These are phyloP conservation scores for Trogon surrucura DNA, from an alignment of 2,113 vertebrate genomes.

Conservation along the genomic window DNA sequence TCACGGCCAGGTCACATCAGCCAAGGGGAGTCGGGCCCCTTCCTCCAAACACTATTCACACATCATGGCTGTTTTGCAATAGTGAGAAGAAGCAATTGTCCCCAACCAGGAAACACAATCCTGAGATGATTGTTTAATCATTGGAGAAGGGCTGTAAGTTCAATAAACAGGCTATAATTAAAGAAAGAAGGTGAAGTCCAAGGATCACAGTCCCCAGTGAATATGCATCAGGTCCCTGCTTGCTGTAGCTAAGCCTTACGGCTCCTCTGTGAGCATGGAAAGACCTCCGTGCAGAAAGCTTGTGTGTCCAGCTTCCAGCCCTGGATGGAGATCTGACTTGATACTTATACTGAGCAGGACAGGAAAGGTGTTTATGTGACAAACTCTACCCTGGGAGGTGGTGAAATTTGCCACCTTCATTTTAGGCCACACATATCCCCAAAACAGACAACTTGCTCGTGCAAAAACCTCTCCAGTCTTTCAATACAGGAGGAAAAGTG, in stretches of 20 bases:
- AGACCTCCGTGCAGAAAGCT: not conserved
- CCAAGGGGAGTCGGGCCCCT: not conserved
- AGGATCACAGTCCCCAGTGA: not conserved
- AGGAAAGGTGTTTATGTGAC: not conserved
- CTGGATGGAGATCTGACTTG: not conserved
- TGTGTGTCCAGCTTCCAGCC: not conserved
- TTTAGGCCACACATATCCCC: not conserved
- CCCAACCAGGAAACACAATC: not conserved
- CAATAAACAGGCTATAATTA: not conserved
- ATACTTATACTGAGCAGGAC: not conserved
- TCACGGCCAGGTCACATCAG: not conserved
- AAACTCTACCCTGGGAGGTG: not conserved
- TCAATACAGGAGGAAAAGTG: not conserved
- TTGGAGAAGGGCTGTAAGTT: not conserved
- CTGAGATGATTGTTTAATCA: not conserved
- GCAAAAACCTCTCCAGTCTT: not conserved
- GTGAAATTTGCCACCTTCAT: not conserved
- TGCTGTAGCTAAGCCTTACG: not conserved
- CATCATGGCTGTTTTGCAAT: not conserved
- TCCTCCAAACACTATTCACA: not conserved
- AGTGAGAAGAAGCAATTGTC: not conserved
- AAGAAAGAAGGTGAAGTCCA: not conserved
- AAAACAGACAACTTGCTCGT: not conserved
- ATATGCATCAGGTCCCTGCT: not conserved
- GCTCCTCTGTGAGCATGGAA: not conserved